Base-by-base conservation (phyloP, 2,113 vertebrate genomes). In the Toxotes chatareus region DNA sequence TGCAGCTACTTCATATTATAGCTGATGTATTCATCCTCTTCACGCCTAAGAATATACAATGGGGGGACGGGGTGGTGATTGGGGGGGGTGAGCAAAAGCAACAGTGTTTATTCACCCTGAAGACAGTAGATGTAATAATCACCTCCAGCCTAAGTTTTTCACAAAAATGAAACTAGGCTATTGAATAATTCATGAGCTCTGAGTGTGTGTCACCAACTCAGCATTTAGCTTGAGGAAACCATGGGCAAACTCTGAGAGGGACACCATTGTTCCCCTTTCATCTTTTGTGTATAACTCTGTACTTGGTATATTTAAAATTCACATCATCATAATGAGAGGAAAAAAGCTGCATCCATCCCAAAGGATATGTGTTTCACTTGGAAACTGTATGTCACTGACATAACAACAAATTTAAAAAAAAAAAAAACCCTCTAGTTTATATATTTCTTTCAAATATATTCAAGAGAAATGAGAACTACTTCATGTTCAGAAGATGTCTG, bases 91-190 rank as follows among this genome's bases (percentile, higher is more conserved):
- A 69, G 86, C 63, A 82, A 65, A 74, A 74, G 78, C 78, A 87
- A 88, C 86, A 79, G 71, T 90, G 83, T 93, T 88, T 93, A 91
- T 88, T 91, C 86, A 88, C 81, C 92, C 89, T 81, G 72, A 89
- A 89, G 91, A 90, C 89, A 92, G 82, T 86, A 79, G 88, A 91
- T 93, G 87, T 88, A 93, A 93, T 94, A 92, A 93, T 92, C 92
- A 92, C 89, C 86, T 79, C 79, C 77, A 85, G 85, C 60, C 74
- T 65, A 85, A 89, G 81, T 84, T 88, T 80, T 79, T 83, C 10
- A 27, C 53, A 84, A 88, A 87, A 87, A 91, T 69, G 65, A 90
- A 93, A 91, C 83, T 91, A 91, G 90, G 89, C 88, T 90, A 56
- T 40, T 94, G 88, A 92, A 94, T 93, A 86, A 92, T 92, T 91